These are phyloP conservation scores for Caenorhabditis tropicalis DNA, from an alignment of 1,140 invertebrate genomes.

Conservation along the genomic window DNA sequence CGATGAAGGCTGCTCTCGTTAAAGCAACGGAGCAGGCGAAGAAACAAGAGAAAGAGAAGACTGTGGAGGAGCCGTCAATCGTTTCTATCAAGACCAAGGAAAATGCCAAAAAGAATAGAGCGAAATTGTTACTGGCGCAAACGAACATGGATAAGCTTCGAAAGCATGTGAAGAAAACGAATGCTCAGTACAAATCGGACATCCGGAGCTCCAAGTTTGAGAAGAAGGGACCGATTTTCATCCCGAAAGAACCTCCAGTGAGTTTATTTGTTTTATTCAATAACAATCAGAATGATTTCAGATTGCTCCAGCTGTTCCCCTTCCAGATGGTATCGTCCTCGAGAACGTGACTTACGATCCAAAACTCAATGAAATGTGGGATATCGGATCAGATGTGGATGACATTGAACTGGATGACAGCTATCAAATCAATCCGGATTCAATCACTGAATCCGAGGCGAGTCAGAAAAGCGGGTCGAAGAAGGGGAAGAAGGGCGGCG, in stretches of 20 bases:
- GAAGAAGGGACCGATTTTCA: not conserved
- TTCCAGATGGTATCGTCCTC: not conserved
- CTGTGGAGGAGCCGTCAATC: no score
- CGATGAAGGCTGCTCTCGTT: no score
- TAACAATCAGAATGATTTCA: not conserved
- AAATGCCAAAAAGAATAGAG: not conserved
- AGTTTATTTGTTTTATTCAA: not conserved
- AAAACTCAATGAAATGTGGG: not conserved
- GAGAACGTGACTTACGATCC: not conserved
- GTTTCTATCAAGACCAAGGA: no score
- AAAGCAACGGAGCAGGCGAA: no score
- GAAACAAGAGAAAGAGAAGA: no score
- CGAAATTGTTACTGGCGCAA: not conserved
- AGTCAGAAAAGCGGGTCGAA: no score
- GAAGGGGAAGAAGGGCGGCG: no score
- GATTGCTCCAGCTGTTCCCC: not conserved
- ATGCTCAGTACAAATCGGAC: not conserved
- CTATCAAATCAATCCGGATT: no score
- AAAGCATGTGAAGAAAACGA: not conserved
- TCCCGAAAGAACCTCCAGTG: not conserved
- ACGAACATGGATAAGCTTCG: not conserved
- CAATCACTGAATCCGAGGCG: no score
- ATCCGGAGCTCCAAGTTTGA: not conserved
- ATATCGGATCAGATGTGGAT: not conserved
- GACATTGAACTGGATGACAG: not conserved